phyloP scores from a whole-genome alignment of 2,888 invertebrate genomes.

The Drosophila lacicola region DNA sequence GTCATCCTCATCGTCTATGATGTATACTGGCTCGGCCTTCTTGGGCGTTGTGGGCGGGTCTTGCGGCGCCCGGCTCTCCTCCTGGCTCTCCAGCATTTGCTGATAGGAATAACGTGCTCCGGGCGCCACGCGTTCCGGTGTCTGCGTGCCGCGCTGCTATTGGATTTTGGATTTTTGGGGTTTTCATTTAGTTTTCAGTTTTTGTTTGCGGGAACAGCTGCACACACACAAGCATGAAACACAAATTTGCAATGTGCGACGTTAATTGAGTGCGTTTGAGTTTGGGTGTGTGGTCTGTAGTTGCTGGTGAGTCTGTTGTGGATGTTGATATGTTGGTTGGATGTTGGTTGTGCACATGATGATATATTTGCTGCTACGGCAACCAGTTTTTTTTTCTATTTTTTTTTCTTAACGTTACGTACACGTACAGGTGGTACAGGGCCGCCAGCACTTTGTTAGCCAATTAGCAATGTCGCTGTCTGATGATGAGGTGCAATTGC shows the following conservation, averaged over 20 bases:
- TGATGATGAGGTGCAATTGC: constrained; percentile 71
- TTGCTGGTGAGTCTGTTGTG: constrained; percentile 32
- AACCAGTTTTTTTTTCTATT: constrained; percentile 4
- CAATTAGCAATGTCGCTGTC: constrained; percentile 75
- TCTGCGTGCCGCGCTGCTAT: constrained; percentile 77
- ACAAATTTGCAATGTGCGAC: constrained; percentile 75
- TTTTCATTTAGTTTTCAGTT: constrained; percentile 53
- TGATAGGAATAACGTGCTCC: constrained; percentile 75
- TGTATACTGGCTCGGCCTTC: constrained; percentile 80
- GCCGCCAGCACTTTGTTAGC: constrained; percentile 64
- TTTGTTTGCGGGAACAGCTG: constrained; percentile 40
- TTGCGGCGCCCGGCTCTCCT: constrained; percentile 30
- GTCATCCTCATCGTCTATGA: constrained; percentile 78
- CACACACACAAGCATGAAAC: constrained; percentile 65
- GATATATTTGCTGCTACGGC: constrained; percentile 33
- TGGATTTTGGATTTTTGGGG: constrained; percentile 59
- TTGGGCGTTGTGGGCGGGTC: constrained; percentile 38
- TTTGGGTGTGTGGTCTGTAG: constrained; percentile 8
- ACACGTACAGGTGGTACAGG: constrained; percentile 17
- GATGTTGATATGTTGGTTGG: constrained; percentile 24
- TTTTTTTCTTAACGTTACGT: constrained; percentile 23
- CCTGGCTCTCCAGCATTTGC: constrained; percentile 75
- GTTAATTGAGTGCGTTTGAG: constrained; percentile 64
- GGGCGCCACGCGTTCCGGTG: constrained; percentile 58
- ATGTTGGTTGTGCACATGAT: constrained; percentile 39